A percentile compares a stretch with the other conserved stretches of the same genome.
phyloP scores from a whole-genome alignment of 1,140 invertebrate species.

The Metaphire vulgaris region DNA sequence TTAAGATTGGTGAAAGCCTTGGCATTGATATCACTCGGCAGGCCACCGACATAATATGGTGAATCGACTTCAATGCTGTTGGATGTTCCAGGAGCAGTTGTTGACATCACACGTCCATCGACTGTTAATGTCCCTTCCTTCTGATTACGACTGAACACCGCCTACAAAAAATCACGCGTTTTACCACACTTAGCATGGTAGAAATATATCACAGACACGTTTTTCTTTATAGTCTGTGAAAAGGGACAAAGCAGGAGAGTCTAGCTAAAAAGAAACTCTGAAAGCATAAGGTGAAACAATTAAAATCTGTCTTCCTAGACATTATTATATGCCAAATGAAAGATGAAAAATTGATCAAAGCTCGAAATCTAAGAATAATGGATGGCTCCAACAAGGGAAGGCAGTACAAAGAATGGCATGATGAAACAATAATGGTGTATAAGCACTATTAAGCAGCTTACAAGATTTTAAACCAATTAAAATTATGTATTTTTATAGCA shows the following conservation, averaged over 20 bases:
- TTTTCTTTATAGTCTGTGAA: not conserved
- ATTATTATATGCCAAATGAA: too few relatives aligned
- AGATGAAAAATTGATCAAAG: too few relatives aligned
- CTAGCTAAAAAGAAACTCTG: not conserved
- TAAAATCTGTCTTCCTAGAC: not conserved
- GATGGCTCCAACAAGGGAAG: too few relatives aligned
- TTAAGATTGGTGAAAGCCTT: constrained; percentile 42
- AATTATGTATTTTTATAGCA: too few relatives aligned
- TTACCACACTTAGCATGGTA: not conserved
- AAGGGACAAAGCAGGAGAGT: not conserved
- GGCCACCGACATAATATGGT: constrained; percentile 75
- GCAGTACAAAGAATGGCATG: too few relatives aligned
- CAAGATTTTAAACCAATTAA: too few relatives aligned
- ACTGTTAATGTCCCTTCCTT: constrained; percentile 61
- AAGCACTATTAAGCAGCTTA: too few relatives aligned
- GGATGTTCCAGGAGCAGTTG: constrained; percentile 56
- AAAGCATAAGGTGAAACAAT: not conserved
- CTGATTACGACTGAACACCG: constrained; percentile 54
- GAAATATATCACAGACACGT: not conserved
- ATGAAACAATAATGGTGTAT: too few relatives aligned
- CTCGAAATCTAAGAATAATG: too few relatives aligned
- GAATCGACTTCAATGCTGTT: constrained; percentile 60
- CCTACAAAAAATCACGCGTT: constrained; percentile 35
- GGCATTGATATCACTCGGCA: constrained; percentile 42
- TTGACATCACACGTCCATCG: constrained; percentile 59